These are phyloP conservation scores for Paracentrotus lividus DNA, from an alignment of 53 echinoderm and acorn worm species.

Conservation along the genomic window DNA sequence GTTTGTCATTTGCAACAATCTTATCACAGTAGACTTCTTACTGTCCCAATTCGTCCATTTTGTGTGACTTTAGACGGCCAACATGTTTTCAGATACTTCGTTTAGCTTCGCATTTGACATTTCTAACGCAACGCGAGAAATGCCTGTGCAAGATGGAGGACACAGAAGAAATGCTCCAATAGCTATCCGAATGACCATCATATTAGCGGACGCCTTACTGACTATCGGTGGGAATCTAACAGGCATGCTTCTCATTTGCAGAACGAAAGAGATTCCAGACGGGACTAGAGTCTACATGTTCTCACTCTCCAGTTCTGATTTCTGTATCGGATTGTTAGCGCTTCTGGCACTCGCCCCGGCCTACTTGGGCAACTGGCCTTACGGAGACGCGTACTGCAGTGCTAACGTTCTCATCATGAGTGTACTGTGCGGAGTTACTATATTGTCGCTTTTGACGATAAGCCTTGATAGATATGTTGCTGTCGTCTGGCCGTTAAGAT, in stretches of 20 bases:
- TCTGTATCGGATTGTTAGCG: background rate
- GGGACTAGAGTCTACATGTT: slow-evolving; percentile 16
- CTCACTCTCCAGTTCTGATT: background rate
- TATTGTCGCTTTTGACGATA: background rate
- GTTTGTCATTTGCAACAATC: too few species aligned
- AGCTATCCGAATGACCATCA: background rate
- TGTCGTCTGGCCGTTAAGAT: slow-evolving; percentile 1
- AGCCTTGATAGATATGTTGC: slow-evolving; percentile 42
- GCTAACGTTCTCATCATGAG: background rate
- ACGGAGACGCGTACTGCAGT: background rate
- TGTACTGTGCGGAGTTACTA: background rate
- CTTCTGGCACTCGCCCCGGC: background rate
- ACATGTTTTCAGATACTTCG: background rate
- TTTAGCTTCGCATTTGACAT: background rate
- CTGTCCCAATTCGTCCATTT: too few species aligned
- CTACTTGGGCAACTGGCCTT: background rate
- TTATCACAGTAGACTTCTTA: too few species aligned
- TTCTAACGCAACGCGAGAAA: background rate
- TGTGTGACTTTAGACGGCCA: too few species aligned
- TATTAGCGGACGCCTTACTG: background rate
- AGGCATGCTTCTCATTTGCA: background rate
- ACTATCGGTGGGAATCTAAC: background rate
- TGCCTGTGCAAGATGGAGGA: too few species aligned
- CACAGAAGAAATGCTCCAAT: background rate
- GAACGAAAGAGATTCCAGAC: background rate